These are phyloP conservation scores for Apistogramma diplotaenia DNA, from an alignment of 2,113 vertebrate genomes.

Conservation along the genomic window DNA sequence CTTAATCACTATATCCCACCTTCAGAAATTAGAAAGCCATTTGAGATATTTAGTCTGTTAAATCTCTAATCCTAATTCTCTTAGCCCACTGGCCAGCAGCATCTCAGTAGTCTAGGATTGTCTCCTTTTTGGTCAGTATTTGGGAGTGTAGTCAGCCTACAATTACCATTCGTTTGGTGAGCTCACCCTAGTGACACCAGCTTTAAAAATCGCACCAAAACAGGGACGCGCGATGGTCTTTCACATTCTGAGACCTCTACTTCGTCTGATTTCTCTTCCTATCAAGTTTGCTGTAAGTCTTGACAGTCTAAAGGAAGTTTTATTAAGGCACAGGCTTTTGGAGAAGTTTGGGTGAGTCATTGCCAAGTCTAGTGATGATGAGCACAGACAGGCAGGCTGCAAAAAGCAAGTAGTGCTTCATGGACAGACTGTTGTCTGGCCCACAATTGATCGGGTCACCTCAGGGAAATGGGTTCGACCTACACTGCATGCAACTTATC, in stretches of 20 bases:
- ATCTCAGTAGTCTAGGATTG: slow-evolving; percentile 31
- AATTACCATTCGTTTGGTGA: slow-evolving; percentile 5
- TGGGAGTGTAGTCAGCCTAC: background rate
- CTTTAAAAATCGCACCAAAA: background rate
- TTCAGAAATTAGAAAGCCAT: slow-evolving; percentile 58
- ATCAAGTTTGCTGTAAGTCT: slow-evolving; percentile 10
- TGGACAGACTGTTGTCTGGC: slow-evolving; percentile 61
- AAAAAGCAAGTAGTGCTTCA: slow-evolving; percentile 37
- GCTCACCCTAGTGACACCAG: background rate
- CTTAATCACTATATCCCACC: slow-evolving; percentile 43
- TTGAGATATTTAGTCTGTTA: slow-evolving; percentile 57
- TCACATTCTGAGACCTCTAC: background rate
- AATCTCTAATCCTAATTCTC: slow-evolving; percentile 60
- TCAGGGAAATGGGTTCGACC: slow-evolving; percentile 46
- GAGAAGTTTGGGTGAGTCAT: slow-evolving; percentile 41
- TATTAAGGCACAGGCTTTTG: slow-evolving; percentile 20
- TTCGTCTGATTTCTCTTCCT: slow-evolving; percentile 11
- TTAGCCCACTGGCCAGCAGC: background rate
- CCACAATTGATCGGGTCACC: slow-evolving; percentile 65
- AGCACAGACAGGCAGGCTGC: slow-evolving; percentile 34
- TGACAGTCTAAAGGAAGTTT: slow-evolving; percentile 31
- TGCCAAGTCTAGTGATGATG: slow-evolving; percentile 34
- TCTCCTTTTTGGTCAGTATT: slow-evolving; percentile 26
- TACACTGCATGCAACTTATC: slow-evolving; percentile 36
- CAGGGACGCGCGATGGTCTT: too few relatives aligned